Conservation (phyloP, 2,888 invertebrate species). For the Drosophila monieri region DNA sequence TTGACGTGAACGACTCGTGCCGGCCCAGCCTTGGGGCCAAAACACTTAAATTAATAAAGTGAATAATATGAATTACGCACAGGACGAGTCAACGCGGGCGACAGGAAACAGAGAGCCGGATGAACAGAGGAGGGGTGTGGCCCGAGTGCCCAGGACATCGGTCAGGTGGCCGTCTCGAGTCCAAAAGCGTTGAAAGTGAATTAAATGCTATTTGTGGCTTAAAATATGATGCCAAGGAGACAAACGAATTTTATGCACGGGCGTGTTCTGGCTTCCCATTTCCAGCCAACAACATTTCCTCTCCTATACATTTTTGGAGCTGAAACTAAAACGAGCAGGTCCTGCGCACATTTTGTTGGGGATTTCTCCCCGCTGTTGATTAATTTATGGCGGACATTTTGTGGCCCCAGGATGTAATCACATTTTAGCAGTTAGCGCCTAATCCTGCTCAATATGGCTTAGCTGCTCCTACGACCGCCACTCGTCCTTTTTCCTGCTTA, state of each 20-base stretch:
- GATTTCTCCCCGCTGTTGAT: constrained; percentile 48
- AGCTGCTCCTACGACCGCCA: constrained; percentile 52
- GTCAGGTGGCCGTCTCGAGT: constrained; percentile 29
- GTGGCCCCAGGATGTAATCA: constrained; percentile 56
- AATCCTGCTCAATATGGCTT: constrained; percentile 75
- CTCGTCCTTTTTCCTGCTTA: constrained; percentile 10
- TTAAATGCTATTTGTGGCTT: constrained; percentile 74
- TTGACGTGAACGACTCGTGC: constrained; percentile 31
- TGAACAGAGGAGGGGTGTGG: constrained; percentile 6
- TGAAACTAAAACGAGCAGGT: constrained; percentile 19
- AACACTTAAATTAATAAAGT: constrained; percentile 82
- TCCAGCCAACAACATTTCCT: not conserved
- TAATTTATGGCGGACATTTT: constrained; percentile 69
- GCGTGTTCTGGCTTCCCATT: constrained; percentile 25
- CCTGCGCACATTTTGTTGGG: constrained; percentile 8
- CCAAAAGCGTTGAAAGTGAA: constrained; percentile 67
- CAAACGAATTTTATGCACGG: constrained; percentile 22
- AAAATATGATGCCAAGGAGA: constrained; percentile 40
- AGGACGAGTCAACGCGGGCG: constrained; percentile 15
- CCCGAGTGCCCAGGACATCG: constrained; percentile 6
- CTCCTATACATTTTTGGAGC: not conserved
- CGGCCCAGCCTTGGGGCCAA: constrained; percentile 49
- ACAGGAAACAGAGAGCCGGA: not conserved
- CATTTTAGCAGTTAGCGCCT: constrained; percentile 70
- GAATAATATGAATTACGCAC: constrained; percentile 72